phyloP scores from a whole-genome alignment of 2,113 vertebrate species.

The Hemiprocne comata region DNA sequence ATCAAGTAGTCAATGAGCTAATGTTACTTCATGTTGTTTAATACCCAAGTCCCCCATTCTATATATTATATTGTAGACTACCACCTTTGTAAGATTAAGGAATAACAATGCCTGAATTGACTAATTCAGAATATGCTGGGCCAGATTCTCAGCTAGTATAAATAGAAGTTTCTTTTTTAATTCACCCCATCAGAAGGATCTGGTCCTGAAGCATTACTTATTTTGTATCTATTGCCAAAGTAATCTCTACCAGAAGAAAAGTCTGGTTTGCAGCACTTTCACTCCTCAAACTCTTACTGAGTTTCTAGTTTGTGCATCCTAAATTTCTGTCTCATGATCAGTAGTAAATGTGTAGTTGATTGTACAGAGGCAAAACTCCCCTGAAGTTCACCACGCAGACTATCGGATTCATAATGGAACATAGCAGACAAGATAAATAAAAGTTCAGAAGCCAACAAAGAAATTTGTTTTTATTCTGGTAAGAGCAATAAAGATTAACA shows the following conservation, averaged over 20 bases:
- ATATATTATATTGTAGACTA: background rate
- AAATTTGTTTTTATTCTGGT: background rate
- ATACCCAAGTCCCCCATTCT: background rate
- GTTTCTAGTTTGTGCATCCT: background rate
- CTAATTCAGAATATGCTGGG: background rate
- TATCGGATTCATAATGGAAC: background rate
- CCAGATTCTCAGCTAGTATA: background rate
- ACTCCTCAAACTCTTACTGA: background rate
- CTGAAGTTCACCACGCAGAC: background rate
- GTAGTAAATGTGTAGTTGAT: background rate
- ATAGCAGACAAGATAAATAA: background rate
- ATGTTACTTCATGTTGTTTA: background rate
- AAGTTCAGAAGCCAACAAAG: background rate
- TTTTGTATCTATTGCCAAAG: background rate
- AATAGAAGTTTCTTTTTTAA: background rate
- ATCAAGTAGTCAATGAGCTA: background rate
- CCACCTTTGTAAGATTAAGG: background rate
- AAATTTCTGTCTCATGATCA: background rate
- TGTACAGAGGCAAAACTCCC: background rate
- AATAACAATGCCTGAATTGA: background rate
- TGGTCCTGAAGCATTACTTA: background rate
- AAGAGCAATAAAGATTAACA: conserved; percentile 1
- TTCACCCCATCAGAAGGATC: background rate
- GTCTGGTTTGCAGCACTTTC: background rate
- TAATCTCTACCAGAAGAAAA: background rate